Evolutionary conservation across 2,113 vertebrate species (phyloP).

Genomic region (Lanius ludovicianus): DNA sequence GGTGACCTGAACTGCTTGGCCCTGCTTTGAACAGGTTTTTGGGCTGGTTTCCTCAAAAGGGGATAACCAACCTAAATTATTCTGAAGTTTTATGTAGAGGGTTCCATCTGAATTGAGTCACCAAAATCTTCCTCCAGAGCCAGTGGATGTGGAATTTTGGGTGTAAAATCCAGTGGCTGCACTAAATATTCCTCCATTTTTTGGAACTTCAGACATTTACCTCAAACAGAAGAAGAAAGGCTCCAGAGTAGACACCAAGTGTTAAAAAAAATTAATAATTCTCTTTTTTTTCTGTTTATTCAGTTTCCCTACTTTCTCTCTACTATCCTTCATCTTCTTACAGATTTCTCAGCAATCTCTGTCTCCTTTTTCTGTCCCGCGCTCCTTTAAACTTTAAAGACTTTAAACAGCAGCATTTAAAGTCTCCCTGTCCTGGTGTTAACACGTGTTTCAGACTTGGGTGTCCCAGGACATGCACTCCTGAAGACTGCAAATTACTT

Average conservation of each 20-base stretch:
- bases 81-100: not conserved
- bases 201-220: not conserved
- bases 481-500: not conserved
- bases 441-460: not conserved
- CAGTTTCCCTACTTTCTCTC: not conserved
- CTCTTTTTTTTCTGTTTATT: not conserved
- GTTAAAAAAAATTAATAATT: not conserved
- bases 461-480: not conserved
- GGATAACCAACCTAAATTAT: not conserved
- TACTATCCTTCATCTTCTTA: not conserved
- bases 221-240: not conserved
- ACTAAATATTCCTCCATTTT: not conserved
- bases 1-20: not conserved
- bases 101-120: not conserved
- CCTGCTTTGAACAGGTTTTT: not conserved
- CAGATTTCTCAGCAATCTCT: not conserved
- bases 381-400: not conserved
- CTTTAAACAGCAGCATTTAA: not conserved
- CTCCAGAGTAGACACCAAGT: not conserved
- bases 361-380: not conserved
- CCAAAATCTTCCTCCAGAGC: not conserved
- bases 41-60: not conserved
- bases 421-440: not conserved
- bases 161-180: not conserved
- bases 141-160: not conserved